These are phyloP conservation scores for Meandrina meandrites DNA, from an alignment of 92 coral and sea anemone genomes.

Conservation along the genomic window DNA sequence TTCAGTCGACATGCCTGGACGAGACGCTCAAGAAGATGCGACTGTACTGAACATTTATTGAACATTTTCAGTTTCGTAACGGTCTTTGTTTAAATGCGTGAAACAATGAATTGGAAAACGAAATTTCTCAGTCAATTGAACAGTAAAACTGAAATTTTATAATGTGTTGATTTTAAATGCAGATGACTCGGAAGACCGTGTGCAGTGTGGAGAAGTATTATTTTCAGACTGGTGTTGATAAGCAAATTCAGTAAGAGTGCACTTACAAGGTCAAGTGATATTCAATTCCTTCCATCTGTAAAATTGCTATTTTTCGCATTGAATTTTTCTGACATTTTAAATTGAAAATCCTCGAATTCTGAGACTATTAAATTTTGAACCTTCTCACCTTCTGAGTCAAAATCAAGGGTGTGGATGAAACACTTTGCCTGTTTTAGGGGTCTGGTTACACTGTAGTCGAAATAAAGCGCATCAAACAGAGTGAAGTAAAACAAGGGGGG, in stretches of 20 bases:
- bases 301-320: neutral
- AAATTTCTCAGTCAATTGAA: neutral
- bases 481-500: no score
- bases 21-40: conserved; percentile 43
- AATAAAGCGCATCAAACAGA: no score
- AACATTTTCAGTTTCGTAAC: neutral
- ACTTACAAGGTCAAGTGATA: neutral
- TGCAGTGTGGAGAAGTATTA: neutral
- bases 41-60: conserved; percentile 4
- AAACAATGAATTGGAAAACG: neutral
- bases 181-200: conserved; percentile 9
- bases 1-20: conserved; percentile 39
- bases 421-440: no score
- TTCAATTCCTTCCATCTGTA: neutral
- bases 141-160: neutral
- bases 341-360: neutral
- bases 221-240: conserved; percentile 29
- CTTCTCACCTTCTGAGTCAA: neutral
- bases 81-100: neutral
- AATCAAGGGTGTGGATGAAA: no score
- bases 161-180: neutral
- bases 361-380: no score
- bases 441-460: no score
- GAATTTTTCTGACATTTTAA: neutral
- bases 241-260: neutral